Percentiles rank a stretch among this genome's conserved stretches.
Conservation (phyloP, 2,888 invertebrate genomes). For the Plagiodera versicolora region DNA sequence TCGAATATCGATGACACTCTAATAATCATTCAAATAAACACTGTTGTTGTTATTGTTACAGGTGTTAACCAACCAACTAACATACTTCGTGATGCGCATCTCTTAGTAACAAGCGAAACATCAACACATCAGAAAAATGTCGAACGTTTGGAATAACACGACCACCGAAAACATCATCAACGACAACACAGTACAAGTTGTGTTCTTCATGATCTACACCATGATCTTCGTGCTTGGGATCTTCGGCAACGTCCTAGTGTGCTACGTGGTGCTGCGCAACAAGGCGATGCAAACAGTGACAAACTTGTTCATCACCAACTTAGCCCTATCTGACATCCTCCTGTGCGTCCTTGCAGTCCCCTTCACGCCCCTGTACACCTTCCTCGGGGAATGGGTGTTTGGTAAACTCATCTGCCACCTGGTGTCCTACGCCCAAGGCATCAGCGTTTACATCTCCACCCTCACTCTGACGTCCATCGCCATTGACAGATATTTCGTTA, state of each 20-base stretch:
- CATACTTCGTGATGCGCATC: constrained; percentile 7
- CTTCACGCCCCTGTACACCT: constrained; percentile 94
- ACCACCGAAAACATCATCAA: constrained; percentile 57
- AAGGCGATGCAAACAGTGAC: constrained; percentile 97
- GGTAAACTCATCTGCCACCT: constrained; percentile 89
- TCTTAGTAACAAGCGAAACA: not conserved
- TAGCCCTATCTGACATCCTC: constrained; percentile 93
- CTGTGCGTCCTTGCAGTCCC: constrained; percentile 93
- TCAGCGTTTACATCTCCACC: constrained; percentile 96
- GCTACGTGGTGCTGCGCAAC: constrained; percentile 90
- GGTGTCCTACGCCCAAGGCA: constrained; percentile 91
- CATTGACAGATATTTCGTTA: constrained; percentile 95
- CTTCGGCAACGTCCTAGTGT: constrained; percentile 88
- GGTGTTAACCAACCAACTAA: constrained; percentile 1
- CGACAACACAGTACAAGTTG: constrained; percentile 68
- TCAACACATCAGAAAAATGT: constrained; percentile 15
- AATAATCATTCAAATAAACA: not conserved
- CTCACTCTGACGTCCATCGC: constrained; percentile 96
- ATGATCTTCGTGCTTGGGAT: constrained; percentile 87
- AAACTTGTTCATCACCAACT: constrained; percentile 94
- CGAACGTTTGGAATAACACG: constrained; percentile 22
- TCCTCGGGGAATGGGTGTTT: constrained; percentile 90
- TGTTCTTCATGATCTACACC: constrained; percentile 78
- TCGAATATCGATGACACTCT: not conserved
- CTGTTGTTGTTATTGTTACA: not conserved